A percentile compares a stretch with the other conserved stretches of the same genome.
Conservation (phyloP, 1,140 invertebrate species). For the Copidosoma floridanum region DNA sequence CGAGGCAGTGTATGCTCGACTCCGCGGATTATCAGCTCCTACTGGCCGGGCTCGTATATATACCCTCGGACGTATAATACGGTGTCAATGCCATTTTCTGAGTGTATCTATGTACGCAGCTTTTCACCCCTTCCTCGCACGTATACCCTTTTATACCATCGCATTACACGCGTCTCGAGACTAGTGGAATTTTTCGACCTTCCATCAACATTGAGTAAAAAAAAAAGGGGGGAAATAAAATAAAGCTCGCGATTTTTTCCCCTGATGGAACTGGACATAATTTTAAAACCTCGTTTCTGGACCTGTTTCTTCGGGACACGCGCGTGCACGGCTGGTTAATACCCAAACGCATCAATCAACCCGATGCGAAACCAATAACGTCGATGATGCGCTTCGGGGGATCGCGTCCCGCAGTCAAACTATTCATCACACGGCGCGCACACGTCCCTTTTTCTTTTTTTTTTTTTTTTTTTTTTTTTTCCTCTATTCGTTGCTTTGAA, state of each 20-base stretch:
- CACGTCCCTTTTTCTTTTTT: not conserved
- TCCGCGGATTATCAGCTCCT: not conserved
- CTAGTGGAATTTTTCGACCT: too few relatives aligned
- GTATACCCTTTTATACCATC: too few relatives aligned
- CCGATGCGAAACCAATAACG: conserved; percentile 38
- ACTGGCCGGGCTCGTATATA: conserved; percentile 3
- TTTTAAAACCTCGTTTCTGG: too few relatives aligned
- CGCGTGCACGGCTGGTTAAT: too few relatives aligned
- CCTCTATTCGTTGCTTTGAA: too few relatives aligned
- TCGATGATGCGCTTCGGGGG: conserved; percentile 40
- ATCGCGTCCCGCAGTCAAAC: conserved; percentile 46
- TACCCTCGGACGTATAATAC: not conserved
- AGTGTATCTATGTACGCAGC: too few relatives aligned
- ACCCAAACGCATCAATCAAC: not conserved
- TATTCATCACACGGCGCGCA: conserved; percentile 45
- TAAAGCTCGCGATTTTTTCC: not conserved
- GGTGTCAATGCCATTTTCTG: conserved; percentile 26
- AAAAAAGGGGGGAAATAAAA: too few relatives aligned
- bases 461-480: not conserved
- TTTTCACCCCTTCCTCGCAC: not conserved
- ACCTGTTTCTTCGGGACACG: too few relatives aligned
- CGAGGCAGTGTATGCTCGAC: too few relatives aligned
- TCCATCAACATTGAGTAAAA: too few relatives aligned
- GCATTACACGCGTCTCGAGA: too few relatives aligned
- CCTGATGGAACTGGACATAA: too few relatives aligned